These are phyloP conservation scores for Pangasius sanitwongsei DNA, from an alignment of 2,797 vertebrate genomes.

Conservation along the genomic window DNA sequence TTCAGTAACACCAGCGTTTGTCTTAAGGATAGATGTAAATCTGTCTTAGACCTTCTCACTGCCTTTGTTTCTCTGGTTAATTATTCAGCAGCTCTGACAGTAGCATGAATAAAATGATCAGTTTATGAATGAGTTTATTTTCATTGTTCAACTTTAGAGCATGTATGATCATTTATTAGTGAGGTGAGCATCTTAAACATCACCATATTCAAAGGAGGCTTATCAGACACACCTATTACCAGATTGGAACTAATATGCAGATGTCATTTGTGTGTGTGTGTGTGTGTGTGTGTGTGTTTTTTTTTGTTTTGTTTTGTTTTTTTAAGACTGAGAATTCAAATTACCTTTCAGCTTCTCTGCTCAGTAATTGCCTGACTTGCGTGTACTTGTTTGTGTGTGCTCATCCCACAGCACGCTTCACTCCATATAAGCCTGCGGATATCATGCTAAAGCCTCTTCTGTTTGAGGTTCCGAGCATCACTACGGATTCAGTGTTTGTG, in stretches of 20 bases:
- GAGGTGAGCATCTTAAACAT: background rate
- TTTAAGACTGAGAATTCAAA: background rate
- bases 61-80: background rate
- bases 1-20: slow-evolving; percentile 35
- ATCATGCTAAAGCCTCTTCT: slow-evolving; percentile 96
- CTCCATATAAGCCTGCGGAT: slow-evolving; percentile 94
- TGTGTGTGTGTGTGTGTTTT: no score
- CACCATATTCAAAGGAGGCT: background rate
- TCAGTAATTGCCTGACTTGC: slow-evolving; percentile 4
- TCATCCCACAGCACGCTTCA: slow-evolving; percentile 81
- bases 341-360: background rate
- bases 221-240: background rate
- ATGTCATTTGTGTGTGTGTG: background rate
- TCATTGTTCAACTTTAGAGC: background rate
- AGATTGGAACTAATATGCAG: background rate
- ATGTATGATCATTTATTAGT: background rate
- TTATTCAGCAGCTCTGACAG: slow-evolving; percentile 3
- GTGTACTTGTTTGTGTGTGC: slow-evolving; percentile 47
- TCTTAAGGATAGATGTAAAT: slow-evolving; percentile 29
- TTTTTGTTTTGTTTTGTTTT: background rate
- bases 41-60: slow-evolving; percentile 5
- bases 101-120: background rate
- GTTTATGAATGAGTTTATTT: slow-evolving; percentile 19
- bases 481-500: slow-evolving; percentile 95
- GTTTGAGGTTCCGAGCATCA: slow-evolving; percentile 98